A percentile compares a stretch with the other conserved stretches of the same genome.
Conservation (phyloP, 30 jellyfish, hydroid and myxozoan species). For the Chironex yamaguchii region DNA sequence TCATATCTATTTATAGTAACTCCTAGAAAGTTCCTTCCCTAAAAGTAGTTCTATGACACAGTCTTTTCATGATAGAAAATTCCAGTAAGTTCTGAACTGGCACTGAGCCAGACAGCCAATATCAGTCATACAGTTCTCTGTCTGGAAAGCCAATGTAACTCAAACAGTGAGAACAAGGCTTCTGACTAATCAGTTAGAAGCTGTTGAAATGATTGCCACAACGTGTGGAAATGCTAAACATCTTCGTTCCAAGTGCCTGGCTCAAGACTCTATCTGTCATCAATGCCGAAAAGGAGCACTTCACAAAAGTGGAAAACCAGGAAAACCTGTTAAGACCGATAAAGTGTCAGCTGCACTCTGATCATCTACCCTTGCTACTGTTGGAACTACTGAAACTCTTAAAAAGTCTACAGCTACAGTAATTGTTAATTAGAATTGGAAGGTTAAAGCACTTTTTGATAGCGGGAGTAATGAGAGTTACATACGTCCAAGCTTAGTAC, state of each 20-base stretch:
- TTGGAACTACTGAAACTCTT: conserved; percentile 24
- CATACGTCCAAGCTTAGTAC: conserved; percentile 1
- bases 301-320: conserved; percentile 29
- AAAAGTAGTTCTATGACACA: too few species aligned
- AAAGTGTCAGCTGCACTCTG: background rate
- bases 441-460: conserved; percentile 47
- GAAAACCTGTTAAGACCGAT: conserved; percentile 23
- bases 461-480: conserved; percentile 41
- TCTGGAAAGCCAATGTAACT: too few species aligned
- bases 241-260: conserved; percentile 29
- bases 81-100: too few species aligned
- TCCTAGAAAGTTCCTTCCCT: too few species aligned
- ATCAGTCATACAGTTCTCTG: too few species aligned
- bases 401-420: conserved; percentile 14
- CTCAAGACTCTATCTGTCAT: conserved; percentile 24
- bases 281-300: conserved; percentile 49
- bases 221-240: background rate
- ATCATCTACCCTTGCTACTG: conserved; percentile 28
- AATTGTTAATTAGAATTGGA: conserved; percentile 8
- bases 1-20: too few species aligned
- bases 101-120: too few species aligned
- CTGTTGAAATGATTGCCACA: too few species aligned
- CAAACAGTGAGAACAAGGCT: too few species aligned
- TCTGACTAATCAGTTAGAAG: too few species aligned
- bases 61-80: too few species aligned